Conservation (phyloP, 2,113 vertebrate genomes). For the Tricholaema leucomelas region DNA sequence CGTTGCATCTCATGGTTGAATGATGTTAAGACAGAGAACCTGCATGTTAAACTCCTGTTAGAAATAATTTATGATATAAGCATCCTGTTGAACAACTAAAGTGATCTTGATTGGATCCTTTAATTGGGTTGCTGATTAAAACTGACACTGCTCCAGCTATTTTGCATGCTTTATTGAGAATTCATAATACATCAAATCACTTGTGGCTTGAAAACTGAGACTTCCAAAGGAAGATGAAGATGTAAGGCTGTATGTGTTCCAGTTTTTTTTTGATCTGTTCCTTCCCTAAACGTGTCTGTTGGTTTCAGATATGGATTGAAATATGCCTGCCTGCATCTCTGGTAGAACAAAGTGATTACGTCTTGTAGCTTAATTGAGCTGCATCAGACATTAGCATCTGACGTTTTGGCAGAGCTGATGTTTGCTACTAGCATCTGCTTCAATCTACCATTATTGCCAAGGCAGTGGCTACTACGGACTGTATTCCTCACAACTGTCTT, state of each 20-base stretch:
- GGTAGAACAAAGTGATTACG: background rate
- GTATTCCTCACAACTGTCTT: background rate
- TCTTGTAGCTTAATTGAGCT: conserved; percentile 17
- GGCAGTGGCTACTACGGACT: background rate
- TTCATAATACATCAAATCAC: background rate
- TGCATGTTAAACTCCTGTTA: background rate
- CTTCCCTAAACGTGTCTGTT: background rate
- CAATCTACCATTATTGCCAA: background rate
- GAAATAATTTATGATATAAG: conserved; percentile 11
- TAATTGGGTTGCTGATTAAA: conserved; percentile 32
- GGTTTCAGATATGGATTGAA: background rate
- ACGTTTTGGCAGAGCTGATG: conserved; percentile 35
- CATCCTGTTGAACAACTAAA: background rate
- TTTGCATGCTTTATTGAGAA: conserved; percentile 7
- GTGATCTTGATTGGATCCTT: background rate
- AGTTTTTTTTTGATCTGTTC: background rate
- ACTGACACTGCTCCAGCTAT: background rate
- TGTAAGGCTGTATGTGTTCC: background rate
- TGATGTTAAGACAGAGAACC: background rate
- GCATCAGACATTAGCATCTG: conserved; percentile 19
- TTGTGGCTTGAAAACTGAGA: background rate
- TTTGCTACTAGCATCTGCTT: conserved; percentile 49
- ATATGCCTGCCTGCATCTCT: background rate
- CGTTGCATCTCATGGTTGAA: background rate
- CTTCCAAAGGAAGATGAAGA: background rate